Evolutionary conservation across 2,797 vertebrate species (phyloP), one percentile per base, ranked within the genome.

Genomic region (Leptatherina wallacei): DNA sequence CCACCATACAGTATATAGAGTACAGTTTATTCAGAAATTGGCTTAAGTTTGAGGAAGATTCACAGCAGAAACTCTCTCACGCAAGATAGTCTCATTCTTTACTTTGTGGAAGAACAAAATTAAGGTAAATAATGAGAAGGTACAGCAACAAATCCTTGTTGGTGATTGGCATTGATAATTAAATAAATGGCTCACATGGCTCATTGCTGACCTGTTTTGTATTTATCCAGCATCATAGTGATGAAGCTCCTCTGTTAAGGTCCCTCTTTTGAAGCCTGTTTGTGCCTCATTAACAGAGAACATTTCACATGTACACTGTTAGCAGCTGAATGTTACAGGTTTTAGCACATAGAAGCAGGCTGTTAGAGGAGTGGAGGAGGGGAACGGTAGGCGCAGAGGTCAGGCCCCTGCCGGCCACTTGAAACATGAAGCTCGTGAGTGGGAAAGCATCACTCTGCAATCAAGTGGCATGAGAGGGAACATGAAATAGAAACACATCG

Each of bases 401-500:
- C 67, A 62, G 72, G 65, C 3, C 47, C 33, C 33, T 18, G 49
- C 65, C 5, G 35, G 20, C n/a, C 55, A 62, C 71, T 80, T 73
- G 32, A 67, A 76, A 65, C 22, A 13, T 24, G 54, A 71, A 65
- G 57, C 71, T 54, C 20, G n/a, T 51, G 61, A 68, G 75, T 78
- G 77, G 69, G 73, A 71, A 80, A 56, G 20, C 4, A 71, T 58
- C 47, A 65, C 7, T 12, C 69, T 27, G 35, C 64, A 71, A 74
- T 81, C 44, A 56, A 68, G 71, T 68, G 61, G 42, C 59, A n/a
- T 38, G 8, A 36, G 55, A 69, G 69, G 74, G 49, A 51, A 56
- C 52, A 65, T 44, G 35, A 75, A 72, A 69, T 36, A 61, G 73
- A 70, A 72, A 63, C 62, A 69, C 32, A 29, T 69, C 33, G 58